Evolutionary conservation across 2,113 vertebrate species (phyloP).

Genomic region (Budorcas taxicolor): DNA sequence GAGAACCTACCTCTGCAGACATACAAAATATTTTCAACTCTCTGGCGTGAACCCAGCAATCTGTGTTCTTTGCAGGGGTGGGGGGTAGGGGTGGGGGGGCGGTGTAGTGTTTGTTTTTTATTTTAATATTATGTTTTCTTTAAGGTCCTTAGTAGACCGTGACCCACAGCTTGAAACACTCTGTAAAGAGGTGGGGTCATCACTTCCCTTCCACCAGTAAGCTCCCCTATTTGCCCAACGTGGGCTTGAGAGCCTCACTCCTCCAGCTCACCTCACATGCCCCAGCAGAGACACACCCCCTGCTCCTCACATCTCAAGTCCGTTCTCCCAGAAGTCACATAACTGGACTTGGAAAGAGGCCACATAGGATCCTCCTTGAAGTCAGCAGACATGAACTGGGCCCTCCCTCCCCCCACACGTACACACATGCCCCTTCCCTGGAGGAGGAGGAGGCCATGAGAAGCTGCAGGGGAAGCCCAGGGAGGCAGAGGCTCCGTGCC

Average conservation of each 20-base stretch:
- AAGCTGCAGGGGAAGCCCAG: neutral
- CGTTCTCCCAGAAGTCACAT: neutral
- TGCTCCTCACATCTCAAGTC: neutral
- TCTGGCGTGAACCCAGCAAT: neutral
- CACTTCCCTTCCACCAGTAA: neutral
- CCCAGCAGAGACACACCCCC: neutral
- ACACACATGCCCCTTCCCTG: neutral
- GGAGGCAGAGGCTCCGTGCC: neutral
- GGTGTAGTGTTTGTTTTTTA: neutral
- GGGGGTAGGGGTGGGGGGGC: fast-evolving
- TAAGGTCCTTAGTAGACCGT: neutral
- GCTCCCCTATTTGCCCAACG: neutral
- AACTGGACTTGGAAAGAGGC: neutral
- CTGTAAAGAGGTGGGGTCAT: neutral
- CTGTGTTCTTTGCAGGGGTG: neutral
- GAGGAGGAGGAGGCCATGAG: neutral
- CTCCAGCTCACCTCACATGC: neutral
- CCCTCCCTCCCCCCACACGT: neutral
- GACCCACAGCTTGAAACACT: neutral
- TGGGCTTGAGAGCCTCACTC: neutral
- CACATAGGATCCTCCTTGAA: neutral
- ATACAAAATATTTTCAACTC: neutral
- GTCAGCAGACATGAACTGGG: neutral
- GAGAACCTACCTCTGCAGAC: neutral
- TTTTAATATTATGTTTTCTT: neutral